A percentile compares a stretch with the other conserved stretches of the same genome.
These are phyloP conservation scores for Parasteatoda tepidariorum DNA, from an alignment of 1,140 invertebrate species.

Conservation along the genomic window DNA sequence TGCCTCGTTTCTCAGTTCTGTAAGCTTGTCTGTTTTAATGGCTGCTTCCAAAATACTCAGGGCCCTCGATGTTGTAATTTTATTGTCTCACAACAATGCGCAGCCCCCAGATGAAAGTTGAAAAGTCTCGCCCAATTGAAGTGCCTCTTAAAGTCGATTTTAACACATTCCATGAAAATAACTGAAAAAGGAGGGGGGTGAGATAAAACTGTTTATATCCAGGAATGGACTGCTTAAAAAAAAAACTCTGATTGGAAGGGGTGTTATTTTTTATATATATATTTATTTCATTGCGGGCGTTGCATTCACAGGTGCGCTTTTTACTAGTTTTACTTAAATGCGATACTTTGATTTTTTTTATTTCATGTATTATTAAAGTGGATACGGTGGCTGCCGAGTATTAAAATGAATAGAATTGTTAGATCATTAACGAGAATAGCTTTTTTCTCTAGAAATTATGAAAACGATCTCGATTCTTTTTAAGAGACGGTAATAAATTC, in stretches of 20 bases:
- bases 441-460: slow-evolving; percentile 26
- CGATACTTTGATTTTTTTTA: neutral
- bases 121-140: slow-evolving; percentile 60
- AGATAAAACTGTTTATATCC: neutral
- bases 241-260: neutral
- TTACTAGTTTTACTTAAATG: neutral
- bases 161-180: slow-evolving; percentile 23
- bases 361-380: too few relatives aligned
- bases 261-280: neutral
- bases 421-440: slow-evolving; percentile 48
- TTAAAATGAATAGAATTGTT: slow-evolving; percentile 18
- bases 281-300: neutral
- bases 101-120: slow-evolving; percentile 3
- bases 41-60: neutral
- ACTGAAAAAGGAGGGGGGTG: neutral
- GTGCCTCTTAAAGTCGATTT: slow-evolving; percentile 55
- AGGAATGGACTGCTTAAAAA: neutral
- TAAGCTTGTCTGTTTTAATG: slow-evolving; percentile 41
- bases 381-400: neutral
- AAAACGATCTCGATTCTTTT: slow-evolving; percentile 39
- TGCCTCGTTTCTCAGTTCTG: slow-evolving; percentile 21
- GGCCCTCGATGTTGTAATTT: slow-evolving; percentile 48
- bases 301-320: neutral
- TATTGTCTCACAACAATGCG: slow-evolving; percentile 60
- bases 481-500: slow-evolving; percentile 56